These are phyloP conservation scores for Malacosoma neustria DNA, from an alignment of 2,888 invertebrate genomes.

Conservation along the genomic window DNA sequence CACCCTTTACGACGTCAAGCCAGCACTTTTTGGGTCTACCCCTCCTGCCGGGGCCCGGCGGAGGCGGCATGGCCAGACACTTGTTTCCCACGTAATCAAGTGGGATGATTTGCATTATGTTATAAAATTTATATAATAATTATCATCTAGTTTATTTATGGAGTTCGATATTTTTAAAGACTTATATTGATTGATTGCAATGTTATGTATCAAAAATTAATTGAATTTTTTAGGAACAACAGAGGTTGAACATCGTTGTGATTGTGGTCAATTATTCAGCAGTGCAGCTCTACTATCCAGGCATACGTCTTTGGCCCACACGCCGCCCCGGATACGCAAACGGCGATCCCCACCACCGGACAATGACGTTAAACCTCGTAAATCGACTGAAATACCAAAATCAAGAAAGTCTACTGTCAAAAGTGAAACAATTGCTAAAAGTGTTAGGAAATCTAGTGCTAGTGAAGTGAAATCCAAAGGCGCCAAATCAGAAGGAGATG, in stretches of 20 bases:
- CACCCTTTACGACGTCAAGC: too few species aligned
- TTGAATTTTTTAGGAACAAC: too few species aligned
- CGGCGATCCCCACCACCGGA: slow-evolving; percentile 45
- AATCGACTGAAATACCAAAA: slow-evolving; percentile 16
- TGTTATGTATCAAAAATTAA: too few species aligned
- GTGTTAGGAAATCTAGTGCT: slow-evolving; percentile 26
- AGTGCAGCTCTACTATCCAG: slow-evolving; percentile 55
- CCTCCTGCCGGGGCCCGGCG: too few species aligned
- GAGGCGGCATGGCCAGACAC: too few species aligned
- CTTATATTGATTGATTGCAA: too few species aligned
- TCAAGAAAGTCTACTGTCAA: slow-evolving; percentile 21
- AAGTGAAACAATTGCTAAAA: slow-evolving; percentile 14
- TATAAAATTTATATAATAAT: too few species aligned
- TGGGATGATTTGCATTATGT: too few species aligned
- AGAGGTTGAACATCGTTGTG: slow-evolving; percentile 63
- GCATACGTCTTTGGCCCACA: slow-evolving; percentile 64
- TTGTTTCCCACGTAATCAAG: too few species aligned
- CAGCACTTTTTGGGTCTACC: too few species aligned
- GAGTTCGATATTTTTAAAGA: too few species aligned
- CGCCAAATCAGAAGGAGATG: slow-evolving; percentile 15
- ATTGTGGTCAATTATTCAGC: slow-evolving; percentile 63
- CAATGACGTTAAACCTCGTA: slow-evolving; percentile 10
- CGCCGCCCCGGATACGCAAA: slow-evolving; percentile 62
- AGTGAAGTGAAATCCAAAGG: slow-evolving; percentile 17
- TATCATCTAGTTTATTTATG: too few species aligned